Base-by-base conservation (phyloP, 2,797 vertebrate genomes). In the Sebastes glaucus region DNA sequence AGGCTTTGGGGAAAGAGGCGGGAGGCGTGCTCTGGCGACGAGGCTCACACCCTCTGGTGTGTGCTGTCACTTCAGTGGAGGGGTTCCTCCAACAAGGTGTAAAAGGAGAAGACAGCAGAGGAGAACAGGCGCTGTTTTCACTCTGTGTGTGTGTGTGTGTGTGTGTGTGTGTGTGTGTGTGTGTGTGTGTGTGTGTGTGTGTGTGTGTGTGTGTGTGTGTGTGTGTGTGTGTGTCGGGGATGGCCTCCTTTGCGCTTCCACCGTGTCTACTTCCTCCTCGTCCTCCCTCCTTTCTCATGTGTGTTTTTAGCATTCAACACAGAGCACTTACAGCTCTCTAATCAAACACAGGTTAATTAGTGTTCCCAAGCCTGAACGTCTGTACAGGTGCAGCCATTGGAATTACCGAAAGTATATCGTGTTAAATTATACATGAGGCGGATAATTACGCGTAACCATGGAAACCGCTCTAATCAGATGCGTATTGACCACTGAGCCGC, bases 31-130 rank as follows among this genome's bases (percentile, higher is more conserved):
- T 77, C 38, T 52, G 67, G 78, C 71, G 56, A 72, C 18, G 35
- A 72, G 74, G 84, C 82, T 85, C 30, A 27, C 84, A 83, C 85
- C 93, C 90, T 88, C 90, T 82, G 88, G 91, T 93, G 88, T 62
- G 85, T 74, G 74, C 90, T 94, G 93, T 93, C 93, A 92, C 91
- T 92, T 92, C 70, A 68, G 84, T 83, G 84, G 82, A 89, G 86
- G 79, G 69, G 60, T 71, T 88, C 73, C 78, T 86, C 77, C 71
- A 75, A 89, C 75, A 83, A 88, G 89, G 91, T 89, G 85, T 91
- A 83, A 88, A 82, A 87, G 89, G 84, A 88, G 81, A 82, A 78
- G 92, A 93, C 88, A 89, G 90, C 85, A 88, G 83, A 81, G 83
- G 78, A 83, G 79, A 88, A 69, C 56, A 16, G 79, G 80, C 78